These are phyloP conservation scores for Monochamus saltuarius DNA, from an alignment of 1,140 invertebrate genomes.

Conservation along the genomic window DNA sequence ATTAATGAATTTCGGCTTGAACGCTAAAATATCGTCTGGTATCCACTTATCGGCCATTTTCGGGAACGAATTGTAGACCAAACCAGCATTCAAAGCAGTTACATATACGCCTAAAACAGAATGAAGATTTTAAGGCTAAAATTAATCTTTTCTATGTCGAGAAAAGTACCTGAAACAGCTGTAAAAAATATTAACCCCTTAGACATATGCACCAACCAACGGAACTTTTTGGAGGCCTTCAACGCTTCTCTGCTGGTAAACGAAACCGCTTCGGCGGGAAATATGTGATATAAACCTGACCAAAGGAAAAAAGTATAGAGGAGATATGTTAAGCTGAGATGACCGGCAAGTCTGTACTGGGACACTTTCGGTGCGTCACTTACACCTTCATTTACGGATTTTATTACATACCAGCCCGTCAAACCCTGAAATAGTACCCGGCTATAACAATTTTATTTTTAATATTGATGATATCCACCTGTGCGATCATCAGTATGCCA, in stretches of 20 bases:
- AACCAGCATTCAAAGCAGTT: slow-evolving; percentile 94
- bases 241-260: slow-evolving; percentile 38
- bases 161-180: slow-evolving; percentile 75
- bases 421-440: slow-evolving; percentile 69
- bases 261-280: slow-evolving; percentile 63
- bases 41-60: slow-evolving; percentile 98
- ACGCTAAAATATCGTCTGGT: slow-evolving; percentile 81
- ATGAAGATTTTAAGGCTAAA: neutral
- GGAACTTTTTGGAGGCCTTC: slow-evolving; percentile 50
- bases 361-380: slow-evolving; percentile 92
- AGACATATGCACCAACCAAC: slow-evolving; percentile 71
- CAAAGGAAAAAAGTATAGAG: slow-evolving; percentile 85
- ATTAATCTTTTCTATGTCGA: neutral
- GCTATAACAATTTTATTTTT: neutral
- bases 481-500: slow-evolving; percentile 78
- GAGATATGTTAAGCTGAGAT: slow-evolving; percentile 88
- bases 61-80: slow-evolving; percentile 98
- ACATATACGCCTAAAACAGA: slow-evolving; percentile 90
- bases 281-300: slow-evolving; percentile 66
- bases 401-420: slow-evolving; percentile 99
- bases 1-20: slow-evolving; percentile 76
- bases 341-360: slow-evolving; percentile 92
- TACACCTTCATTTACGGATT: slow-evolving; percentile 93
- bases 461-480: slow-evolving; percentile 66
- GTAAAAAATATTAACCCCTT: slow-evolving; percentile 90